Evolutionary conservation across 1,140 invertebrate species (phyloP).

Genomic region (Drosophila setifemur): DNA sequence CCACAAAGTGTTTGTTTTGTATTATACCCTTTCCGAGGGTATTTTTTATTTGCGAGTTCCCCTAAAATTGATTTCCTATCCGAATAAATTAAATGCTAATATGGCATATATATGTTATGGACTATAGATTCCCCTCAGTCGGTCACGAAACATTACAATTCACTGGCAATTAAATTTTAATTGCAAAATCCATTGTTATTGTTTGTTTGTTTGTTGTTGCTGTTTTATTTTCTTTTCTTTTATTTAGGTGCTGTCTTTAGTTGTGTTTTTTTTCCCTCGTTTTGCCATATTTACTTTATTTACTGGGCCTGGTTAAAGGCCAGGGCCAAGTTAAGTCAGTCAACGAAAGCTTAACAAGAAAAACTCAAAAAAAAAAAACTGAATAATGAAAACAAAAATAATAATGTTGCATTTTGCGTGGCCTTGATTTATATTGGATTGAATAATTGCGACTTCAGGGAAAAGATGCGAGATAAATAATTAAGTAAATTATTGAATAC

Average conservation of each 20-base stretch:
- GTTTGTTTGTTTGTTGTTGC: not conserved
- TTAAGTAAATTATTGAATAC: too few species aligned
- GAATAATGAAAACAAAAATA: constrained; percentile 1
- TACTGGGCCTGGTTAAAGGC: constrained; percentile 34
- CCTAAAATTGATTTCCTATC: not conserved
- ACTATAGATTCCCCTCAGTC: not conserved
- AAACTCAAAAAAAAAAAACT: constrained; percentile 6
- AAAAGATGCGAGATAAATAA: too few species aligned
- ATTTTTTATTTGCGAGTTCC: too few species aligned
- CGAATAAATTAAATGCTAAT: not conserved
- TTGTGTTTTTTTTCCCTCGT: not conserved
- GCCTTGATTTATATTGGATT: not conserved
- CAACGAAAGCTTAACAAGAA: constrained; percentile 12
- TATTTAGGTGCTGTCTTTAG: not conserved
- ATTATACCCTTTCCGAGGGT: not conserved
- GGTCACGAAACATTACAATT: constrained; percentile 24
- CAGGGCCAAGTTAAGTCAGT: constrained; percentile 16
- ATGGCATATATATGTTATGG: too few species aligned
- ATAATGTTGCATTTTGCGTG: not conserved
- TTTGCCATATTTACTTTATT: not conserved
- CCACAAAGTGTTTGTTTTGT: not conserved
- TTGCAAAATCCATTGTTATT: constrained; percentile 28
- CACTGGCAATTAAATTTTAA: constrained; percentile 51
- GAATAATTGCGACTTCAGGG: not conserved
- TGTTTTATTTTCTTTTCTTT: not conserved